Evolutionary conservation across 2,113 vertebrate species (phyloP).

Genomic region (Porphyrio hochstetteri): DNA sequence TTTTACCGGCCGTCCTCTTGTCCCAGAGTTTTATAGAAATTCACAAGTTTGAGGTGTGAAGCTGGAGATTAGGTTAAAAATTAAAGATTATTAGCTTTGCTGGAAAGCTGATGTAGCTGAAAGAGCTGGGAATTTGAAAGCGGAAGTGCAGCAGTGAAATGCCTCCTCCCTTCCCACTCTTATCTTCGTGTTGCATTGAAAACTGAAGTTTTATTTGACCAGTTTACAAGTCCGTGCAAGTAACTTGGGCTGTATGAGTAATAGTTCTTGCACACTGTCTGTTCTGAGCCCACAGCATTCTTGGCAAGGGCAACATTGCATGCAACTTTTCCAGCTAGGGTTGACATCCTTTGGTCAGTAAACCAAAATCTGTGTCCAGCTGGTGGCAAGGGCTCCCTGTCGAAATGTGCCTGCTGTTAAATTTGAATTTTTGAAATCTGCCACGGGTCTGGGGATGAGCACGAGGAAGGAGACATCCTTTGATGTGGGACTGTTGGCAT

Average conservation of each 20-base stretch:
- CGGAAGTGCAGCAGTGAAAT: background rate
- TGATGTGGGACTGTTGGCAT: background rate
- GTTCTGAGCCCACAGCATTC: background rate
- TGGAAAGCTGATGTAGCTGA: background rate
- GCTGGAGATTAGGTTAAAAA: background rate
- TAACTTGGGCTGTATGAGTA: background rate
- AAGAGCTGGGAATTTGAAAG: background rate
- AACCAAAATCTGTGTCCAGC: background rate
- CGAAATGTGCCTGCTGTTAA: background rate
- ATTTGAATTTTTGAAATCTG: background rate
- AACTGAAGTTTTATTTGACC: background rate
- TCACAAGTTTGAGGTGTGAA: background rate
- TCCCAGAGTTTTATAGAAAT: background rate
- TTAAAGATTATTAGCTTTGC: background rate
- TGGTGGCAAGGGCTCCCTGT: background rate
- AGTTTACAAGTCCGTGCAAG: background rate
- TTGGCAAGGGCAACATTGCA: background rate
- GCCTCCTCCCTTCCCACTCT: background rate
- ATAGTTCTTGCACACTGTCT: background rate
- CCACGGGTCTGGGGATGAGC: accelerated
- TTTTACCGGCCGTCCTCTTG: background rate
- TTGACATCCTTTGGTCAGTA: background rate
- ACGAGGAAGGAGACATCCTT: accelerated
- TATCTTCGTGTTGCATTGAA: background rate
- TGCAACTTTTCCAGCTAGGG: accelerated